Conservation (phyloP, 2,888 invertebrate species). For the Coleophora deauratella region DNA sequence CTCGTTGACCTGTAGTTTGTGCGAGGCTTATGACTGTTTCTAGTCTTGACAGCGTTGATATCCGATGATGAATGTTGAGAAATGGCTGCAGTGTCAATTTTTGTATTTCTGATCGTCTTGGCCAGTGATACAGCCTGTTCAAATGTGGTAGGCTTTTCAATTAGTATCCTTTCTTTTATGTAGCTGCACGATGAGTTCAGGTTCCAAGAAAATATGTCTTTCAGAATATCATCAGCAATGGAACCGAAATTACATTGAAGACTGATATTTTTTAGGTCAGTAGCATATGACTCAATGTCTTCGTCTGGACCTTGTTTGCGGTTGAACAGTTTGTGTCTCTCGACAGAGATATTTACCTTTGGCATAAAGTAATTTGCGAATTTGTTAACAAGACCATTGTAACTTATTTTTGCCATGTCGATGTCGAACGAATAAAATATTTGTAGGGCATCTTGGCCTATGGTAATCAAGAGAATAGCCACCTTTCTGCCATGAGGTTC, state of each 20-base stretch:
- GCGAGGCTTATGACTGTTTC: no score
- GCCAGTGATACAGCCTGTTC: no score
- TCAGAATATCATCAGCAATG: neutral
- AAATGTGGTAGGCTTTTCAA: no score
- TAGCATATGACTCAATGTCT: constrained; percentile 3
- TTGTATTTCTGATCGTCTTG: no score
- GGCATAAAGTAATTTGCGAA: constrained; percentile 11
- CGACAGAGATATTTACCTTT: constrained; percentile 11
- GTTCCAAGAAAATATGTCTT: constrained; percentile 1
- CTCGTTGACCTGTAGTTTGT: no score
- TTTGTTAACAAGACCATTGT: constrained; percentile 1
- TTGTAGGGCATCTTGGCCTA: constrained; percentile 7
- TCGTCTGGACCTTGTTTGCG: constrained; percentile 6
- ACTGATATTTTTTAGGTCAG: constrained; percentile 4
- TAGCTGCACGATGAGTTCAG: neutral
- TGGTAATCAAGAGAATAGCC: constrained; percentile 7
- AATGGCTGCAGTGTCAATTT: no score
- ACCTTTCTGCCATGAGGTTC: constrained; percentile 6
- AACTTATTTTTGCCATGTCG: constrained; percentile 3
- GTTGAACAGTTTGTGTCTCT: constrained; percentile 13
- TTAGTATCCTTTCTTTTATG: constrained; percentile 1
- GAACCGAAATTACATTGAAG: neutral
- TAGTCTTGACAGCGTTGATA: no score
- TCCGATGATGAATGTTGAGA: no score
- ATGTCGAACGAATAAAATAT: constrained; percentile 11